Conservation (phyloP, 1,140 invertebrate genomes). For the Panagrolaimus sp. region DNA sequence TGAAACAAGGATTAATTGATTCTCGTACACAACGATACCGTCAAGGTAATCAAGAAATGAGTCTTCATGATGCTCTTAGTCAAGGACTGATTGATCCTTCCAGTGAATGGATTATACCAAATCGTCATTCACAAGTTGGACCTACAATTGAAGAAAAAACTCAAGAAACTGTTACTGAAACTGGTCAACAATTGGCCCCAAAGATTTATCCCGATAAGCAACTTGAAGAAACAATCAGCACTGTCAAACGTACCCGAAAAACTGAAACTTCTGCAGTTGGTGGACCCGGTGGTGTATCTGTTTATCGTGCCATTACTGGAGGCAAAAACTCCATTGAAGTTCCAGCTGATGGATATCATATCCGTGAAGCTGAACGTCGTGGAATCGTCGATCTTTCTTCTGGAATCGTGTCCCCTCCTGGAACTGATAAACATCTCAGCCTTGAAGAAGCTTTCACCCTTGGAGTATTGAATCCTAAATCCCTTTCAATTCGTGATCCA, state of each 20-base stretch:
- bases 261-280: slow-evolving; percentile 58
- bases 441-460: slow-evolving; percentile 72
- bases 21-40: slow-evolving; percentile 72
- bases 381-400: slow-evolving; percentile 69
- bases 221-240: slow-evolving; percentile 53
- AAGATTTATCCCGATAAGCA: slow-evolving; percentile 56
- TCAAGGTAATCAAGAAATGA: slow-evolving; percentile 70
- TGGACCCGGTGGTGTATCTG: slow-evolving; percentile 55
- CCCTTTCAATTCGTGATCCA: slow-evolving; percentile 76
- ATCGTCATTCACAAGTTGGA: slow-evolving; percentile 62
- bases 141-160: slow-evolving; percentile 65
- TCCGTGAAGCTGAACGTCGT: slow-evolving; percentile 74
- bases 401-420: slow-evolving; percentile 65
- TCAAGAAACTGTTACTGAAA: slow-evolving; percentile 69
- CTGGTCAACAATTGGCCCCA: slow-evolving; percentile 61
- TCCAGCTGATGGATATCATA: slow-evolving; percentile 53
- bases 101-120: slow-evolving; percentile 62
- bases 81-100: slow-evolving; percentile 61
- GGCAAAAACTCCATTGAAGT: slow-evolving; percentile 57
- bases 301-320: slow-evolving; percentile 58
- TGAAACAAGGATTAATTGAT: slow-evolving; percentile 74
- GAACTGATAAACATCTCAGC: slow-evolving; percentile 66
- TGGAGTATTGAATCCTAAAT: slow-evolving; percentile 71
- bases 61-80: slow-evolving; percentile 74
- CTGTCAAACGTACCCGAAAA: slow-evolving; percentile 55